These are phyloP conservation scores for Palythoa caribaeorum DNA, from an alignment of 92 coral and sea anemone species.

Conservation along the genomic window DNA sequence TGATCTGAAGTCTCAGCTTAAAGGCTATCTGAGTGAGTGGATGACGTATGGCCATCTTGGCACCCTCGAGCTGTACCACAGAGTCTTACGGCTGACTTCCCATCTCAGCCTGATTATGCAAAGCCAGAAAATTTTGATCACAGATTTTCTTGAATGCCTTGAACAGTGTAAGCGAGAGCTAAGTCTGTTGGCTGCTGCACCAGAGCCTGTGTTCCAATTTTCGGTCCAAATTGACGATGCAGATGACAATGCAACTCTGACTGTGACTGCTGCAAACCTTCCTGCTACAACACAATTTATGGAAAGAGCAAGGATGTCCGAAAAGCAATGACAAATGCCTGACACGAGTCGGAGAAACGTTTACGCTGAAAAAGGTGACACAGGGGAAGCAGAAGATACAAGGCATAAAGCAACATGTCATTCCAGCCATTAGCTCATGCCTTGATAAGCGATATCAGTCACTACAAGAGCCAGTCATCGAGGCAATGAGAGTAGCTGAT, in stretches of 20 bases:
- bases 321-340: constrained; percentile 5
- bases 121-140: constrained; percentile 46
- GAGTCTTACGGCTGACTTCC: constrained; percentile 60
- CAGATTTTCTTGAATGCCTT: constrained; percentile 42
- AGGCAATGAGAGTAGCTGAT: constrained; percentile 43
- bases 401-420: too few relatives aligned
- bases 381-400: too few relatives aligned
- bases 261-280: constrained; percentile 50
- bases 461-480: constrained; percentile 52
- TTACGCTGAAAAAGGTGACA: too few relatives aligned
- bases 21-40: constrained; percentile 52
- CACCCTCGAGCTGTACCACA: constrained; percentile 56
- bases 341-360: too few relatives aligned
- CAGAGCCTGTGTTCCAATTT: constrained; percentile 43
- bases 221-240: neutral
- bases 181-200: constrained; percentile 40
- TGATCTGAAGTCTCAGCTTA: constrained; percentile 50
- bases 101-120: constrained; percentile 64
- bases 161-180: constrained; percentile 51
- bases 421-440: too few relatives aligned
- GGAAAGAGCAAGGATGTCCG: constrained; percentile 49
- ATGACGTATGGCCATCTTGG: constrained; percentile 53
- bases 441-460: too few relatives aligned
- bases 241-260: neutral
- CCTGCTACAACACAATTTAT: constrained; percentile 54